Evolutionary conservation across 2,113 vertebrate genomes (phyloP).

Genomic region (Pelecanoides urinatrix): DNA sequence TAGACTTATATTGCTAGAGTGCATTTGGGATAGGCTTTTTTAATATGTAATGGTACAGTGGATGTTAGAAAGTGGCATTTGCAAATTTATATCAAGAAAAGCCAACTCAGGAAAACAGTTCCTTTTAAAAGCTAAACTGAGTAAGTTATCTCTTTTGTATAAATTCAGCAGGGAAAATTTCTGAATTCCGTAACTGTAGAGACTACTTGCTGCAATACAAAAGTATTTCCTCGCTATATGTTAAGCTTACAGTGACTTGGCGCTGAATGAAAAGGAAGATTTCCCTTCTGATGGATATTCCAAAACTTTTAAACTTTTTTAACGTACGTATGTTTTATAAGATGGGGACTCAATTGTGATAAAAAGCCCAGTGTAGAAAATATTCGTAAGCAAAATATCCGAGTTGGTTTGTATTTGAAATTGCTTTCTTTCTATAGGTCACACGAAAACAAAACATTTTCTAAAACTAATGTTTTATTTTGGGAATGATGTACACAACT

Average conservation of each 20-base stretch:
- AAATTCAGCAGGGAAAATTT: background rate
- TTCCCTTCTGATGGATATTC: background rate
- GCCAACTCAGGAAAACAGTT: background rate
- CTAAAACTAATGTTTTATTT: background rate
- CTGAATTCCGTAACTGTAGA: background rate
- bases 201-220: background rate
- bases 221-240: background rate
- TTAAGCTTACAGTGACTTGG: background rate
- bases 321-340: background rate
- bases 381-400: background rate
- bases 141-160: background rate
- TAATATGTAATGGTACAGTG: background rate
- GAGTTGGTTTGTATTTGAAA: background rate
- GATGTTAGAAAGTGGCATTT: background rate
- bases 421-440: background rate
- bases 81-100: background rate
- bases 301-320: too few species aligned
- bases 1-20: background rate
- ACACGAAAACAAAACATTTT: background rate
- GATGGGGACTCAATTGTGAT: background rate
- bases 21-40: background rate
- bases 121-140: background rate
- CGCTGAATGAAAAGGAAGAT: background rate
- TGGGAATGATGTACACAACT: background rate
- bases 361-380: background rate